Conservation (phyloP, 2,113 vertebrate species). For the Arothron firmamentum region DNA sequence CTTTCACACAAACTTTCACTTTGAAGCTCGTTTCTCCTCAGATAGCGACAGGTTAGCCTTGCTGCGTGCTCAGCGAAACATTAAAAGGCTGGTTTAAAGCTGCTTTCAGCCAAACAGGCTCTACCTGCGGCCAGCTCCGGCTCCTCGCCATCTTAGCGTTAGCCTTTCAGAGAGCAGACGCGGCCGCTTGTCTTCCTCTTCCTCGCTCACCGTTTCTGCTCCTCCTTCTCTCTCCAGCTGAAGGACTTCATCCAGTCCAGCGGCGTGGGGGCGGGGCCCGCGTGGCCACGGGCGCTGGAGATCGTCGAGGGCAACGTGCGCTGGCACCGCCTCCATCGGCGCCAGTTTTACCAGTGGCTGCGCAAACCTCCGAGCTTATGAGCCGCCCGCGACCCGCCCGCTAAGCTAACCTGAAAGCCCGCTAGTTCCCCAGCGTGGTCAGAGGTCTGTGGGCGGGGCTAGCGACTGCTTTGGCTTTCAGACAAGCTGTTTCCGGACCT, state of each 20-base stretch:
- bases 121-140: too few relatives aligned
- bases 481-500: slow-evolving; percentile 2
- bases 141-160: too few relatives aligned
- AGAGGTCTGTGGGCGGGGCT: slow-evolving; percentile 7
- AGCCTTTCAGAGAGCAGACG: neutral
- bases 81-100: too few relatives aligned
- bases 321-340: slow-evolving; percentile 90
- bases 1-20: neutral
- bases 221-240: slow-evolving; percentile 70
- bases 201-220: neutral
- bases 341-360: slow-evolving; percentile 93
- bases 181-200: neutral
- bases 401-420: slow-evolving; percentile 16
- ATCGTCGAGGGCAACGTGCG: slow-evolving; percentile 93
- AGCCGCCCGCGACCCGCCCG: slow-evolving; percentile 23
- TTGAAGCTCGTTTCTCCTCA: neutral
- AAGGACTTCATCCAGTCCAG: slow-evolving; percentile 90
- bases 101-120: too few relatives aligned
- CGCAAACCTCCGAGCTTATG: slow-evolving; percentile 78
- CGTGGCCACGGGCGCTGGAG: slow-evolving; percentile 87
- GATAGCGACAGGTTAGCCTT: too few relatives aligned
- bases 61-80: too few relatives aligned
- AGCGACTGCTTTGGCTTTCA: slow-evolving; percentile 28
- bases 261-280: slow-evolving; percentile 77
- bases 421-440: slow-evolving; percentile 33